Conservation (phyloP, 1,140 invertebrate species). For the Conopomorpha cramerella region DNA sequence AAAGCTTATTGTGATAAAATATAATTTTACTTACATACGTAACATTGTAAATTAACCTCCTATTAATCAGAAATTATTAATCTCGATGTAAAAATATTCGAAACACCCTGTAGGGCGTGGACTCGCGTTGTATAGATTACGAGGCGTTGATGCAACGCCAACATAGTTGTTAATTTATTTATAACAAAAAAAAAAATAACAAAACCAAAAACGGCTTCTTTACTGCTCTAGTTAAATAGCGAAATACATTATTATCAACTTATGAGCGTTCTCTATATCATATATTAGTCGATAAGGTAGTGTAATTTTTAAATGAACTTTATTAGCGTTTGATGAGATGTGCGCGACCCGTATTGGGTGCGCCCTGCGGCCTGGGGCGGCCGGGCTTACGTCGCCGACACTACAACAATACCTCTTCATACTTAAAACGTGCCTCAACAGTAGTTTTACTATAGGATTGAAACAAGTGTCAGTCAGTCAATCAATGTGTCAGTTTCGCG, state of each 20-base stretch:
- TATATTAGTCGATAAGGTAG: slow-evolving; percentile 30
- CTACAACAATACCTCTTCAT: background rate
- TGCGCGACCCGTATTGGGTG: background rate
- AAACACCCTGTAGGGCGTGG: too few relatives aligned
- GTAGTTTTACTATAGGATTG: background rate
- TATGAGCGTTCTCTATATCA: slow-evolving; percentile 38
- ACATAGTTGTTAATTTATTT: slow-evolving; percentile 11
- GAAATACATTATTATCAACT: too few relatives aligned
- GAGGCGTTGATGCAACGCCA: slow-evolving; percentile 25
- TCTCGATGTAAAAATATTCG: background rate
- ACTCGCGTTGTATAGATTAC: slow-evolving; percentile 18
- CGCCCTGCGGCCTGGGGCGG: background rate
- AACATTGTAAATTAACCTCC: background rate
- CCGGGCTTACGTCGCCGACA: background rate
- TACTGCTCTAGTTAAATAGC: slow-evolving; percentile 27
- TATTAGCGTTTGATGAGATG: slow-evolving; percentile 9
- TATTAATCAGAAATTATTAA: background rate
- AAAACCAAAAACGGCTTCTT: slow-evolving; percentile 43
- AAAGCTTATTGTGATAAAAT: background rate
- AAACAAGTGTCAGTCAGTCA: background rate
- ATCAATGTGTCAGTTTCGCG: too few relatives aligned
- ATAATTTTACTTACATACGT: background rate
- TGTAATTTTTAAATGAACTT: slow-evolving; percentile 35
- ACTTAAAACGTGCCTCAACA: background rate
- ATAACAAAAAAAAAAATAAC: slow-evolving; percentile 21